phyloP scores from a whole-genome alignment of 2,888 invertebrate species.

The Steromphala cineraria region DNA sequence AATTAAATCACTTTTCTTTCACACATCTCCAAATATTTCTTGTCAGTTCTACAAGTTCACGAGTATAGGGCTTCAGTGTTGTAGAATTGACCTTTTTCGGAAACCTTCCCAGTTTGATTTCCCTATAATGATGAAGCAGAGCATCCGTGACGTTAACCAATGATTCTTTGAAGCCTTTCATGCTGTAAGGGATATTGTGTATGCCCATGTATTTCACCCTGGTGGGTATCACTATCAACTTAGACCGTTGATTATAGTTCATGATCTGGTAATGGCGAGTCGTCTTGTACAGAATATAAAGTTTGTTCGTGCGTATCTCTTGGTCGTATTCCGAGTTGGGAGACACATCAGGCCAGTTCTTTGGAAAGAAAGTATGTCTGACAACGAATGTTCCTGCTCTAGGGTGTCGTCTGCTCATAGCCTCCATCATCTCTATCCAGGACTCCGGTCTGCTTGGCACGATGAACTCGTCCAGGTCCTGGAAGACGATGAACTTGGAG shows the following conservation, averaged over 20 bases:
- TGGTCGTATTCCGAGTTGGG: background rate
- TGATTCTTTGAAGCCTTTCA: background rate
- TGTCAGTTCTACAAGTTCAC: no score
- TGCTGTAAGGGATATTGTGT: background rate
- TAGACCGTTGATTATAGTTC: background rate
- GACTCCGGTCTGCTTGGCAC: background rate
- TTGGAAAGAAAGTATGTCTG: background rate
- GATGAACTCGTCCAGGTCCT: constrained; percentile 10
- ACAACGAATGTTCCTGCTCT: background rate
- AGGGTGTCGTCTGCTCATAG: background rate
- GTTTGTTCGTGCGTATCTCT: background rate
- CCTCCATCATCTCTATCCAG: background rate
- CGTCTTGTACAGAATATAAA: background rate
- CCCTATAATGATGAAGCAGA: background rate
- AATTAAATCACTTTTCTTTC: no score
- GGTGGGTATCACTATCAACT: background rate
- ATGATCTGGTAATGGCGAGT: background rate
- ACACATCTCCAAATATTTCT: no score
- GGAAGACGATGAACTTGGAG: background rate
- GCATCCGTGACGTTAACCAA: background rate
- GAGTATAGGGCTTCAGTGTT: no score
- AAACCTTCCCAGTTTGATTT: no score
- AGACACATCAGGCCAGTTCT: background rate
- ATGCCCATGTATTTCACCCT: background rate
- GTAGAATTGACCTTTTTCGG: no score